These are phyloP conservation scores for Lepus townsendii DNA, from an alignment of 2,797 vertebrate genomes.

Conservation along the genomic window DNA sequence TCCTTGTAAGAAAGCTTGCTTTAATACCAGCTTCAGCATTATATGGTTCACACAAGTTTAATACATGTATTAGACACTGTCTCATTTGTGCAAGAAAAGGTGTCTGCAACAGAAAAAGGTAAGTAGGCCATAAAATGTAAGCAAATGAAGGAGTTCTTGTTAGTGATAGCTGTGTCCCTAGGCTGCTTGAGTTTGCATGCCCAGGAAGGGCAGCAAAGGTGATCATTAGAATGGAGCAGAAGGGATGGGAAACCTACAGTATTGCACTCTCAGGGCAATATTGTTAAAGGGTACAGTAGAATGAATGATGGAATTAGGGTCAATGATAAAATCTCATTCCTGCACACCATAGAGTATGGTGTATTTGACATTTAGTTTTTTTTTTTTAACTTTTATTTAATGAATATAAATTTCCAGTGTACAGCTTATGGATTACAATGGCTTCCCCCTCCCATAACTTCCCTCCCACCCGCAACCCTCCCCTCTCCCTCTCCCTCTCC, in stretches of 20 bases:
- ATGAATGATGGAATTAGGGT: not conserved
- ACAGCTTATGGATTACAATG: too few relatives aligned
- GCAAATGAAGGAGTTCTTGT: not conserved
- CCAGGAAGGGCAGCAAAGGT: not conserved
- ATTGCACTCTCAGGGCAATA: not conserved
- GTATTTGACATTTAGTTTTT: not conserved
- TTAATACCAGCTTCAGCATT: not conserved
- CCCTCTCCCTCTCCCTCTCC: too few relatives aligned
- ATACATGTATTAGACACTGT: not conserved
- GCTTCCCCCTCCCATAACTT: too few relatives aligned
- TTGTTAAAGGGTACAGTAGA: constrained; percentile 34
- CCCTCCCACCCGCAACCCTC: too few relatives aligned
- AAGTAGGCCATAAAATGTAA: not conserved
- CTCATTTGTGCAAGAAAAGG: not conserved
- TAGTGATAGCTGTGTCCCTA: not conserved
- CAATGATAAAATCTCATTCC: not conserved
- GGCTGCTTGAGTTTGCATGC: constrained; percentile 29
- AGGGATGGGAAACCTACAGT: constrained; percentile 7
- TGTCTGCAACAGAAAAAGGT: not conserved
- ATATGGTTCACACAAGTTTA: not conserved
- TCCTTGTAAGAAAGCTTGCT: not conserved
- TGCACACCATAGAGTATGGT: not conserved
- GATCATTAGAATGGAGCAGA: not conserved
- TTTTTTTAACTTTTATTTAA: too few relatives aligned
- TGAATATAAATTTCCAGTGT: too few relatives aligned